phyloP scores from a whole-genome alignment of 2,888 invertebrate species.

The Cryptocephalus moraei region DNA sequence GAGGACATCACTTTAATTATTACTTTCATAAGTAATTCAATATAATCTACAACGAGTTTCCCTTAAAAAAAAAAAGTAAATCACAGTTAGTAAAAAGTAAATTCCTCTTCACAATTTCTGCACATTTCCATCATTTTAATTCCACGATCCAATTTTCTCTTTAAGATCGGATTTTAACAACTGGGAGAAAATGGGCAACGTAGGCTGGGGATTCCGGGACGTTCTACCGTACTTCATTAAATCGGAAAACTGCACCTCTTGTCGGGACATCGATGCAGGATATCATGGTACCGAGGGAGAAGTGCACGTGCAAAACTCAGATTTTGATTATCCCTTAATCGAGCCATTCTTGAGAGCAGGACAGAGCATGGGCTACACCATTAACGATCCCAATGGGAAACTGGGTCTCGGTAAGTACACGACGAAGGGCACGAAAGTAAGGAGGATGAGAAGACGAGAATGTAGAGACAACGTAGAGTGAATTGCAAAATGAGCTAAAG shows the following conservation, averaged over 20 bases:
- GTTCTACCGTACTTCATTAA: conserved; percentile 69
- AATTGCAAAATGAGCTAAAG: too few relatives aligned
- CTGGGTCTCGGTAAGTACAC: conserved; percentile 21
- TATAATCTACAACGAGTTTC: neutral
- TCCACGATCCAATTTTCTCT: neutral
- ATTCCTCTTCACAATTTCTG: neutral
- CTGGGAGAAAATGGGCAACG: conserved; percentile 61
- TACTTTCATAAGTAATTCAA: too few relatives aligned
- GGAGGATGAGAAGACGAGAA: too few relatives aligned
- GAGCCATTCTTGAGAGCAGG: conserved; percentile 58
- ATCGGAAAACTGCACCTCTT: conserved; percentile 58
- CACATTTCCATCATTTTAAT: neutral
- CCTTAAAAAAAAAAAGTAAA: neutral
- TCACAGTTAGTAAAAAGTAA: neutral
- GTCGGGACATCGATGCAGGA: conserved; percentile 47
- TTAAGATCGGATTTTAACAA: conserved; percentile 57
- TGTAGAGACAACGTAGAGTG: too few relatives aligned
- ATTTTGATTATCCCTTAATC: conserved; percentile 52
- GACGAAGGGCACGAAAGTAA: too few relatives aligned
- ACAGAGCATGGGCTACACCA: conserved; percentile 56
- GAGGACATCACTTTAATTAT: too few relatives aligned
- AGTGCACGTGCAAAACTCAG: conserved; percentile 56
- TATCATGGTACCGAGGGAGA: conserved; percentile 60
- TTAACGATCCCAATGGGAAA: conserved; percentile 63
- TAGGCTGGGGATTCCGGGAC: conserved; percentile 68